These are phyloP conservation scores for Mystacornis crossleyi DNA, from an alignment of 2,113 vertebrate genomes.

Conservation along the genomic window DNA sequence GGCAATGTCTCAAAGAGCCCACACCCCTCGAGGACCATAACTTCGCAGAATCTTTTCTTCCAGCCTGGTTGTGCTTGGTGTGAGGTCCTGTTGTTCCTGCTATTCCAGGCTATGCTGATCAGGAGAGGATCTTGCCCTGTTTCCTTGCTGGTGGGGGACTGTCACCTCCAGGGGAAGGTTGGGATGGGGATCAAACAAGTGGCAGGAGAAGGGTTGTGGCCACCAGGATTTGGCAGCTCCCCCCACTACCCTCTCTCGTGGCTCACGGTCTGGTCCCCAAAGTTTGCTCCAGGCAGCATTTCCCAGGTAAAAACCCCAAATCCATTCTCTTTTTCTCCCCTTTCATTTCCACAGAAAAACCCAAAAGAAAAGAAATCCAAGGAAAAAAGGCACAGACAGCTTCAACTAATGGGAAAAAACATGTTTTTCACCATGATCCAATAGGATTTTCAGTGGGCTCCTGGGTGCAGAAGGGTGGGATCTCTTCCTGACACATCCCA, in stretches of 20 bases:
- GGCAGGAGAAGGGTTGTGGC: neutral
- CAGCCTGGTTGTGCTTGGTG: rapidly evolving
- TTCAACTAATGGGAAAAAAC: neutral
- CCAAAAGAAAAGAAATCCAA: neutral
- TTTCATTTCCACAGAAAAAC: neutral
- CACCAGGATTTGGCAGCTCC: neutral
- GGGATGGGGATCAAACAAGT: neutral
- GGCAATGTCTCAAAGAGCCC: neutral
- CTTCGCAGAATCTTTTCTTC: neutral
- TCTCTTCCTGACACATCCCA: neutral
- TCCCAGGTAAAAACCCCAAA: neutral
- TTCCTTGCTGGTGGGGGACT: neutral
- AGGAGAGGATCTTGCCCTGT: neutral
- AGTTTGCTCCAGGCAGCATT: neutral
- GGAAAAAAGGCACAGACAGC: neutral
- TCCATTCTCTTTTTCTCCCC: rapidly evolving
- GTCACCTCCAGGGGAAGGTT: neutral
- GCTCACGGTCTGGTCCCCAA: neutral
- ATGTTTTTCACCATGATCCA: neutral
- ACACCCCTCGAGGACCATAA: rapidly evolving
- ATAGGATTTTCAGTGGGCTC: neutral
- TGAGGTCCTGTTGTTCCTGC: neutral
- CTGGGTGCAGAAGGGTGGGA: neutral
- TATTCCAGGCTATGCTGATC: neutral
- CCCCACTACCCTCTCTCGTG: neutral